These are phyloP conservation scores for Melolontha melolontha DNA, from an alignment of 2,888 invertebrate species.

Conservation along the genomic window DNA sequence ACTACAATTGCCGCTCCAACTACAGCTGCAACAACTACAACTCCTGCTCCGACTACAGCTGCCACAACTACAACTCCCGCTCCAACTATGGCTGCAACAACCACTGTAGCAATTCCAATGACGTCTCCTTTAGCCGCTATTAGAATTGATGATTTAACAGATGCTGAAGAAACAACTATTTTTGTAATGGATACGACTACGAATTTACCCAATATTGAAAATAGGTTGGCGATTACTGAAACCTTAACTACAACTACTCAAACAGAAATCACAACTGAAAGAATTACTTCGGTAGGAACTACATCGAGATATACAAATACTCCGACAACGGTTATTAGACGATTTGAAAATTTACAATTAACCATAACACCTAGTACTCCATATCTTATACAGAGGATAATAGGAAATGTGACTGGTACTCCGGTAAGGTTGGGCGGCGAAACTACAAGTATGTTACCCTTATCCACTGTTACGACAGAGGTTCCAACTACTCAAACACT, in stretches of 20 bases:
- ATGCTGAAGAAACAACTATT: slow-evolving; percentile 47
- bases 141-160: slow-evolving; percentile 23
- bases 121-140: slow-evolving; percentile 19
- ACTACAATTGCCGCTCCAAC: slow-evolving; percentile 10
- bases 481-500: slow-evolving; percentile 59
- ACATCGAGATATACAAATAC: slow-evolving; percentile 31
- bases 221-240: slow-evolving; percentile 15
- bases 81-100: background rate
- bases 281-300: background rate
- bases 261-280: background rate
- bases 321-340: slow-evolving; percentile 32
- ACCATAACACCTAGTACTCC: slow-evolving; percentile 38
- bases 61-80: slow-evolving; percentile 15
- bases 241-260: slow-evolving; percentile 2
- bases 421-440: slow-evolving; percentile 27
- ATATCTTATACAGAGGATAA: slow-evolving; percentile 38
- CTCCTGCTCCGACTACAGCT: slow-evolving; percentile 1
- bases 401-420: slow-evolving; percentile 19
- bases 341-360: slow-evolving; percentile 32
- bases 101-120: background rate
- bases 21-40: slow-evolving; percentile 7
- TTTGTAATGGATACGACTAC: slow-evolving; percentile 41
- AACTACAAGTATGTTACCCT: slow-evolving; percentile 1
- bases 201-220: slow-evolving; percentile 26
- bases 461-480: slow-evolving; percentile 48